Evolutionary conservation across 2,888 invertebrate species (phyloP), one percentile per base, ranked within the genome.

Genomic region (Scaptomyza reducta): DNA sequence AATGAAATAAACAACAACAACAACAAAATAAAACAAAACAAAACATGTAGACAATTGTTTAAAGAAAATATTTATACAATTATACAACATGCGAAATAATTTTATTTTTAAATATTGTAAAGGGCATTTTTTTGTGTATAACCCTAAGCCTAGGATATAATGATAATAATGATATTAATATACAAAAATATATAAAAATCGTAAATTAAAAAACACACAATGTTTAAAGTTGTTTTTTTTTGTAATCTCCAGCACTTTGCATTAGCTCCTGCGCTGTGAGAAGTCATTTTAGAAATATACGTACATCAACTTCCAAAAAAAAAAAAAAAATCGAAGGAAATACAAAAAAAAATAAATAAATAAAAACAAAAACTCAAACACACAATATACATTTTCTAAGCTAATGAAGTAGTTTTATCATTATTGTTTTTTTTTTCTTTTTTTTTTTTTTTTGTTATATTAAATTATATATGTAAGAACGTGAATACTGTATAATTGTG

Each of bases 31-130:
- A 55, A 47, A 50, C 55, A 58, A 65, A 49, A 41, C 40, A 14
- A 29, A 41, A 42, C 31, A 49, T 69, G 85, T 87, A 81, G 80
- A 78, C 68, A 84, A 87, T 81, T 85, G 81, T 85, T 81, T 67
- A 81, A 85, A 40, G 41, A 40, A 53, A 74, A 73, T 77, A 74
- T 75, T 75, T 74, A 75, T 74, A 78, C 71, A 82, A 87, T 85
- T 75, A 82, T 79, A 87, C 79, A 81, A 65, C 9, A 70, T 68
- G 55, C 57, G 42, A 67, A 51, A 57, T 74, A 68, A 77, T 72
- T 65, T 72, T 62, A 81, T 75, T 75, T 75, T 71, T 55, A 76
- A 63, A 79, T 59, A 67, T 61, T 79, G 76, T 70, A 75, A 77
- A 77, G 60, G 60, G 44, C 40, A 77, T 82, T 78, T 73, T 74